Evolutionary conservation across 1,140 invertebrate species (phyloP).

Genomic region (Eumeta japonica): DNA sequence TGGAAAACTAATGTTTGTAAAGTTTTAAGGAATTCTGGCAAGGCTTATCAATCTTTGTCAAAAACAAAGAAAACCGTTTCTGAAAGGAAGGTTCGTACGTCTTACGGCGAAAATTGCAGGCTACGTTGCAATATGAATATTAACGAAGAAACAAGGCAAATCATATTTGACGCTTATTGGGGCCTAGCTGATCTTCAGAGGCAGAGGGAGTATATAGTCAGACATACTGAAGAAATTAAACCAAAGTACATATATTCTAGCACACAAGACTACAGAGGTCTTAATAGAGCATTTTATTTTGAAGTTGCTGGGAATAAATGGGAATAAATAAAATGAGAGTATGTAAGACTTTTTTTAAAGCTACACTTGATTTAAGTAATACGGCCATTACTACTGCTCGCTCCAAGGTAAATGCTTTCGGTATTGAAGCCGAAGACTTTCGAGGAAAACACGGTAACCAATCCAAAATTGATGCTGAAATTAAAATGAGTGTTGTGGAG

Average conservation of each 20-base stretch:
- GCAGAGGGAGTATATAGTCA: conserved; percentile 19
- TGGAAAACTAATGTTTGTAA: conserved; percentile 15
- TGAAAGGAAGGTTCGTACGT: conserved; percentile 13
- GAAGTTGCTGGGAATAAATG: conserved; percentile 9
- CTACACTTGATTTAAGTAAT: conserved; percentile 17
- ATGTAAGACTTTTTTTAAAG: conserved; percentile 23
- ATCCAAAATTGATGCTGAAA: conserved; percentile 5
- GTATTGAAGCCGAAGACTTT: conserved; percentile 11
- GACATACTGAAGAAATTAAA: conserved; percentile 15
- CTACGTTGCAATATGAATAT: conserved; percentile 13
- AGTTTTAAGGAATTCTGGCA: conserved; percentile 12
- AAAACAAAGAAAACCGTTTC: conserved; percentile 14
- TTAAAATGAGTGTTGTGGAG: conserved; percentile 13
- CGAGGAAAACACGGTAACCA: conserved; percentile 14
- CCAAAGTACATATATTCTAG: conserved; percentile 19
- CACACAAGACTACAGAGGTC: conserved; percentile 13
- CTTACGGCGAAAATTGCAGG: conserved; percentile 17
- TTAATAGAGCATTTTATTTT: conserved; percentile 17
- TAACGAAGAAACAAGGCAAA: conserved; percentile 7
- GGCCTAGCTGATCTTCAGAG: conserved; percentile 12
- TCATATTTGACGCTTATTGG: conserved; percentile 16
- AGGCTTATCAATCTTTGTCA: conserved; percentile 10
- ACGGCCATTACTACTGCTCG: conserved; percentile 13
- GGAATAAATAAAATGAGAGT: conserved; percentile 11
- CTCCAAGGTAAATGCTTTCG: conserved; percentile 14